phyloP scores from a whole-genome alignment of 2,797 vertebrate species.

The Phoebastria nigripes region DNA sequence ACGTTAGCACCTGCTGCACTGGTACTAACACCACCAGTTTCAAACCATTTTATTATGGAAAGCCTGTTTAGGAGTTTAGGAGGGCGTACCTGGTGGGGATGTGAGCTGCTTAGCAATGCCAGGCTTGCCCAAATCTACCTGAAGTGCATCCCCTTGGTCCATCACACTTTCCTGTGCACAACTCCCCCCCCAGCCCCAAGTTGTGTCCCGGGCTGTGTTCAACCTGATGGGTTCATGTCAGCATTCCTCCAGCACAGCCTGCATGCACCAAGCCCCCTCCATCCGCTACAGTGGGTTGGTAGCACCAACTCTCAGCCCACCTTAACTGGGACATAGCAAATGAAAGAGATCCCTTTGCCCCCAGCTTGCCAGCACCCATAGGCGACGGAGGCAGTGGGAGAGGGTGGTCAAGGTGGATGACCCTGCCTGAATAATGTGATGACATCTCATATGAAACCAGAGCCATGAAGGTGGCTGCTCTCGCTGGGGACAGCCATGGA shows the following conservation, averaged over 20 bases:
- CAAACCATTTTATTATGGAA: background rate
- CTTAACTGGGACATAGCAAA: background rate
- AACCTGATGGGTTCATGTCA: background rate
- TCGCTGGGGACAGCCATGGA: fast-evolving
- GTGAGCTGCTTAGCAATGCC: background rate
- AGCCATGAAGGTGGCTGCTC: background rate
- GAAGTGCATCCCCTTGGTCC: background rate
- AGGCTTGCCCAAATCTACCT: background rate
- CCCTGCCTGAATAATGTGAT: fast-evolving
- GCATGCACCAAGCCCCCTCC: background rate
- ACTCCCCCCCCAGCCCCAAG: fast-evolving
- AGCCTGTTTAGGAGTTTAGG: background rate
- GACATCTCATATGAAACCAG: background rate
- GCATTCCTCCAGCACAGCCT: background rate
- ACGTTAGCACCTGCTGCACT: background rate
- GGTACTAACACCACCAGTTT: background rate
- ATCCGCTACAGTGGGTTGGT: background rate
- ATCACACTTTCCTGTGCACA: background rate
- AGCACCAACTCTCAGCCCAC: background rate
- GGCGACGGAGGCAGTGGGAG: background rate
- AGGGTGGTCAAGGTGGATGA: background rate
- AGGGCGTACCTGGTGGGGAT: background rate
- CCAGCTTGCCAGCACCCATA: background rate
- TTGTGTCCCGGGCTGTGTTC: background rate
- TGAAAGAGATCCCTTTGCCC: background rate